Evolutionary conservation across 2,797 vertebrate genomes (phyloP).

Genomic region (Eulemur albifrons): DNA sequence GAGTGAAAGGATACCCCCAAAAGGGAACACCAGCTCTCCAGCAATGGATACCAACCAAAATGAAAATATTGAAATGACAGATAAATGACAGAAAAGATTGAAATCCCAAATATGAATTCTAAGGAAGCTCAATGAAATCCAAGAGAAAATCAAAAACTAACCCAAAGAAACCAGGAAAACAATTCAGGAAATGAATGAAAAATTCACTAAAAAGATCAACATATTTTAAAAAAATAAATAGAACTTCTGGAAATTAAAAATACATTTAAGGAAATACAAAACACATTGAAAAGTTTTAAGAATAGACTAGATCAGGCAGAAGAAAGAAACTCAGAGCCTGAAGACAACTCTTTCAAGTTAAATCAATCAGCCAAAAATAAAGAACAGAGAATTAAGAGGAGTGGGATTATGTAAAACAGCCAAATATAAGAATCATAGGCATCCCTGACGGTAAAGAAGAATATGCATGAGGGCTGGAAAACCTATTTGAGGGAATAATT

Average conservation of each 20-base stretch:
- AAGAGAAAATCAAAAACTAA: background rate
- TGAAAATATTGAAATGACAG: background rate
- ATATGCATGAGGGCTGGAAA: background rate
- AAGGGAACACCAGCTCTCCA: background rate
- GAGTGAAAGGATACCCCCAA: background rate
- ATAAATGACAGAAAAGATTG: background rate
- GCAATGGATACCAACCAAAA: background rate
- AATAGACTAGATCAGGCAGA: background rate
- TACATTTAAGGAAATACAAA: background rate
- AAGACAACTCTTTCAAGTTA: background rate
- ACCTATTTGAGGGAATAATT: background rate
- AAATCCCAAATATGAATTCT: background rate
- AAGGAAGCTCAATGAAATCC: background rate
- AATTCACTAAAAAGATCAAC: background rate
- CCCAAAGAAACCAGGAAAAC: background rate
- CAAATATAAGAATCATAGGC: background rate
- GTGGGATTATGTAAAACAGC: background rate
- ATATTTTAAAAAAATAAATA: background rate
- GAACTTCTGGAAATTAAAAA: background rate
- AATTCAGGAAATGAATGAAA: background rate
- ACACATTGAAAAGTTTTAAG: background rate
- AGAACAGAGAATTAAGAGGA: background rate
- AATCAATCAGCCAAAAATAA: background rate
- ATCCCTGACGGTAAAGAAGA: background rate
- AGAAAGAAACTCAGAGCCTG: background rate